Percentiles rank a stretch among this genome's conserved stretches.
These are phyloP conservation scores for Caracal caracal DNA, from an alignment of 2,113 vertebrate species.

Conservation along the genomic window DNA sequence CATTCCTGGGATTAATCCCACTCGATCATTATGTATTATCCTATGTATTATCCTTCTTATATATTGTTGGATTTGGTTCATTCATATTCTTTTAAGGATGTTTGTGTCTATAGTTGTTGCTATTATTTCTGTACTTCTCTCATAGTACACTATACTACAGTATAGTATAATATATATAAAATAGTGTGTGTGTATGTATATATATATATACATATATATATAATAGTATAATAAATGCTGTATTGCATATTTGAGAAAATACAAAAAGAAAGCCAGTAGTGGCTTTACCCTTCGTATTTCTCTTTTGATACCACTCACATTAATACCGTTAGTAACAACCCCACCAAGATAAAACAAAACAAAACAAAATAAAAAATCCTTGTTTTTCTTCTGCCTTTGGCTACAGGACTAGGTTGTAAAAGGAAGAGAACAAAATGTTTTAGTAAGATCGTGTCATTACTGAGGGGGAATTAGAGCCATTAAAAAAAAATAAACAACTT, in stretches of 20 bases:
- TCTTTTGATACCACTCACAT: background rate
- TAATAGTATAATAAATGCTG: too few species aligned
- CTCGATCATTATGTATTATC: background rate
- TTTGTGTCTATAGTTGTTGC: background rate
- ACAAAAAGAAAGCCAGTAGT: background rate
- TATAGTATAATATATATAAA: too few species aligned
- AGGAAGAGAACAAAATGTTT: conserved; percentile 67
- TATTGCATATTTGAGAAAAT: background rate
- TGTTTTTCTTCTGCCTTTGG: conserved; percentile 52
- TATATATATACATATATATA: too few species aligned
- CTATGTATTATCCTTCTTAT: background rate
- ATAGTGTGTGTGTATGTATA: too few species aligned
- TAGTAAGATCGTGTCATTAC: conserved; percentile 57
- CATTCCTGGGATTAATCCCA: background rate
- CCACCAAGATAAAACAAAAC: background rate
- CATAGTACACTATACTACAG: background rate
- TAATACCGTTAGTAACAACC: background rate
- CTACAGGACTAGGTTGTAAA: conserved; percentile 42
- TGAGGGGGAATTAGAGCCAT: conserved; percentile 39
- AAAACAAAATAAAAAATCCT: background rate
- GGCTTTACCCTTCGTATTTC: background rate
- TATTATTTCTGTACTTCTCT: background rate
- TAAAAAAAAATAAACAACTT: conserved; percentile 41
- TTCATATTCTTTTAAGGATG: background rate
- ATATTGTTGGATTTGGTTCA: background rate